phyloP scores from a whole-genome alignment of 1,140 invertebrate species.

The Euwallacea fornicatus region DNA sequence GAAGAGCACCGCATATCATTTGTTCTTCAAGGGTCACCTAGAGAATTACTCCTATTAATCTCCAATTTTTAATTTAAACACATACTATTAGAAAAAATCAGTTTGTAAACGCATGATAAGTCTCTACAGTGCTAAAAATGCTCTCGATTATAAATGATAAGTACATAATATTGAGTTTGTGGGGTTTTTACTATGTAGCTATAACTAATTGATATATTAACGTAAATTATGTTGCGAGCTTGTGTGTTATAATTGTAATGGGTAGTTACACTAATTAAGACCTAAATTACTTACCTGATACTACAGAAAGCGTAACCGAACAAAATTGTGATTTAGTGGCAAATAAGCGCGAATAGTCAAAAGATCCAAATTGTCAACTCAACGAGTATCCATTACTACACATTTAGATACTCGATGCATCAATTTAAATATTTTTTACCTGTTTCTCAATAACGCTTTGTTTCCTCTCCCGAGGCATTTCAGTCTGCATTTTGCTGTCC shows the following conservation, averaged over 20 bases:
- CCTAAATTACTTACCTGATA: constrained; percentile 53
- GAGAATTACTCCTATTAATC: background rate
- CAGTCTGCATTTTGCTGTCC: constrained; percentile 38
- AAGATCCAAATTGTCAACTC: too few species aligned
- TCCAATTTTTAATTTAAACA: too few species aligned
- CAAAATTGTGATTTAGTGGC: constrained; percentile 1
- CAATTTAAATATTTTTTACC: constrained; percentile 54
- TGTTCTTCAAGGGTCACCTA: constrained; percentile 91
- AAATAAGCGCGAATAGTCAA: background rate
- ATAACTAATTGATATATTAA: too few species aligned
- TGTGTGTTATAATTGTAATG: background rate
- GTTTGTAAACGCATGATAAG: too few species aligned
- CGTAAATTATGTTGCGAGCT: too few species aligned
- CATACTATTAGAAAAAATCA: too few species aligned
- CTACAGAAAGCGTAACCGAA: constrained; percentile 42
- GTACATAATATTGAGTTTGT: too few species aligned
- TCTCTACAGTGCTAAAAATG: too few species aligned
- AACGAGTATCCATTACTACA: background rate
- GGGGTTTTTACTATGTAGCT: too few species aligned
- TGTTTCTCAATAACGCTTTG: constrained; percentile 76
- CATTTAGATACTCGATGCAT: background rate
- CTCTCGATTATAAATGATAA: too few species aligned
- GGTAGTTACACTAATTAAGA: background rate
- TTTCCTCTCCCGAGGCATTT: constrained; percentile 57
- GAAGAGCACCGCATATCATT: constrained; percentile 89